A percentile compares a stretch with the other conserved stretches of the same genome.
Evolutionary conservation across 2,113 vertebrate genomes (phyloP).

Genomic region (Elachura formosa): DNA sequence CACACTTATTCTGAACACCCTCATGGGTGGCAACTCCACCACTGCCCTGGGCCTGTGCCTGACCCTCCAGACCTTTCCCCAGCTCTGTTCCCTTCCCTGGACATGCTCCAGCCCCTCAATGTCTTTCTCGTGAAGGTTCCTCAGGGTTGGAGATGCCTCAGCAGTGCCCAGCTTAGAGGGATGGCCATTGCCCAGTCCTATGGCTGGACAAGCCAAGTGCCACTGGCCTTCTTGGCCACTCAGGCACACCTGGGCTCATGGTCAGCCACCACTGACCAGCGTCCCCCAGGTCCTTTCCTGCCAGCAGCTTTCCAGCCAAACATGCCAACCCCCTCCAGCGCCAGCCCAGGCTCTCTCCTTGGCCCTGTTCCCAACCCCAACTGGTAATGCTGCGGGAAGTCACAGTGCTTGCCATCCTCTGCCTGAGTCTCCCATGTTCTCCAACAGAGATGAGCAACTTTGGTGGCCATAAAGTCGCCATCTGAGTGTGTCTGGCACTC

Average conservation of each 20-base stretch:
- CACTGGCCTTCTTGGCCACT: neutral
- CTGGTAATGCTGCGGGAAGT: neutral
- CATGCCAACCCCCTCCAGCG: neutral
- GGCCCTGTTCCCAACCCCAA: neutral
- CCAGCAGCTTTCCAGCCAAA: neutral
- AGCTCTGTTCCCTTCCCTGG: neutral
- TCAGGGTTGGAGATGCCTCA: neutral
- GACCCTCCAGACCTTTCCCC: neutral
- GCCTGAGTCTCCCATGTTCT: neutral
- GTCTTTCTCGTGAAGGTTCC: neutral
- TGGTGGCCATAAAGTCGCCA: neutral
- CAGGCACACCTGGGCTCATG: neutral
- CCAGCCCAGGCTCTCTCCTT: rapidly evolving
- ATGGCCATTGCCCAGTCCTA: neutral
- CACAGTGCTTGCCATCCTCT: neutral
- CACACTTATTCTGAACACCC: neutral
- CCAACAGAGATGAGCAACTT: neutral
- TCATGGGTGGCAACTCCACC: neutral
- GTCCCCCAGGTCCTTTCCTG: neutral
- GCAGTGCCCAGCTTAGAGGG: neutral
- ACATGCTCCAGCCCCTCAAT: neutral
- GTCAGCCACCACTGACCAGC: neutral
- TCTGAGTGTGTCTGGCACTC: neutral
- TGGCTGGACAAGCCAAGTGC: neutral
- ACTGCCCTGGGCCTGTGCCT: neutral